Percentiles rank a stretch among this genome's conserved stretches.
These are phyloP conservation scores for Lutra lutra DNA, from an alignment of 2,797 vertebrate species.

Conservation along the genomic window DNA sequence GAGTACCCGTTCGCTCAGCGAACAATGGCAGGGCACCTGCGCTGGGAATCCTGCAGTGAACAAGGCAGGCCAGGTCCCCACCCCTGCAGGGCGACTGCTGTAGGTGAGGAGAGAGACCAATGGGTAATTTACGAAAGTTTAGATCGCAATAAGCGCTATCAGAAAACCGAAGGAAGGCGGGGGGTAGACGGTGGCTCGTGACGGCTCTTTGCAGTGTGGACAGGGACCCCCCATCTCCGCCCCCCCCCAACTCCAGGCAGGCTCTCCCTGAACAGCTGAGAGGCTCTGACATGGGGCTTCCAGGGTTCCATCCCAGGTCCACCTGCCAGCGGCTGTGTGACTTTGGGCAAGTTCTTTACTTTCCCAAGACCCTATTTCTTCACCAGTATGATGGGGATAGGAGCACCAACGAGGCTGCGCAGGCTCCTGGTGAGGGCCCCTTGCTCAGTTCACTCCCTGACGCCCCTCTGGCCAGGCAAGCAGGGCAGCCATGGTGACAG, in stretches of 20 bases:
- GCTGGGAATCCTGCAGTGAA: not conserved
- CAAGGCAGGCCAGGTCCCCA: too few relatives aligned
- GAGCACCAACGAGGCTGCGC: accelerated
- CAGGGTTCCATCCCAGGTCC: not conserved
- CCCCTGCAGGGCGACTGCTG: accelerated
- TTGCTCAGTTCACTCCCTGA: not conserved
- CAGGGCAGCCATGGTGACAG: too few relatives aligned
- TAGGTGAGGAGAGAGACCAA: not conserved
- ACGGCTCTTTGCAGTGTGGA: not conserved
- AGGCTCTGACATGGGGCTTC: not conserved
- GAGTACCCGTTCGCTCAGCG: accelerated
- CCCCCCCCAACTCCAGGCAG: accelerated
- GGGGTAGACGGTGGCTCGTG: not conserved
- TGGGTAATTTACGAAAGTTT: accelerated
- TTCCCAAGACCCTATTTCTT: not conserved
- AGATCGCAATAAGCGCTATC: accelerated
- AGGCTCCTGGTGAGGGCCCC: not conserved
- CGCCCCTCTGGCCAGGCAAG: not conserved
- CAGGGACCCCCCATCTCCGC: too few relatives aligned
- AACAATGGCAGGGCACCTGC: not conserved
- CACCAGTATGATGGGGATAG: not conserved
- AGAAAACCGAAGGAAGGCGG: accelerated
- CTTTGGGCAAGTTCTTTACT: not conserved
- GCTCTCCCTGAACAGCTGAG: too few relatives aligned
- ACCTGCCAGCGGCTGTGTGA: not conserved